phyloP scores from a whole-genome alignment of 2,113 vertebrate genomes.

The Hemibagrus wyckioides region DNA sequence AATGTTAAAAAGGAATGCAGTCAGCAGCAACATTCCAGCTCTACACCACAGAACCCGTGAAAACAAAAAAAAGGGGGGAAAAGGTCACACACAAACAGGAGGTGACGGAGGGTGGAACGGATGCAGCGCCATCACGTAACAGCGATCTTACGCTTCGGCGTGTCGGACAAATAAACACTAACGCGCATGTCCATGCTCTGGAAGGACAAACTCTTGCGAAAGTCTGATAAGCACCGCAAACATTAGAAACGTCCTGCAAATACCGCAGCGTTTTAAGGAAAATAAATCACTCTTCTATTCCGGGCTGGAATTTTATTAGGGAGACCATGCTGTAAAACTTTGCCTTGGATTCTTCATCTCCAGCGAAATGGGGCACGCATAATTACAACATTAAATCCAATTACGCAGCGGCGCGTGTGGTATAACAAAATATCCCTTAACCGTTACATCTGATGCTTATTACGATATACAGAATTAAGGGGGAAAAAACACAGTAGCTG shows the following conservation, averaged over 20 bases:
- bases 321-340: not conserved
- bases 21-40: constrained; percentile 34
- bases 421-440: not conserved
- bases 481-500: not conserved
- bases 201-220: not conserved
- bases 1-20: constrained; percentile 21
- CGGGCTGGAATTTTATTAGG: not conserved
- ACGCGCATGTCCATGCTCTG: no score
- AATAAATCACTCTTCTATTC: not conserved
- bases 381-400: not conserved
- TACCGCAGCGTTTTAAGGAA: not conserved
- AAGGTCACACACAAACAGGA: constrained; percentile 21
- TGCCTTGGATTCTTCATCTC: not conserved
- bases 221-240: not conserved
- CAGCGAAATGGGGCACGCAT: not conserved
- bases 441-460: not conserved
- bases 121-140: no score
- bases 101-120: not conserved
- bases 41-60: not conserved
- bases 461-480: not conserved
- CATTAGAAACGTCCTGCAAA: not conserved
- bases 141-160: not conserved
- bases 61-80: not conserved
- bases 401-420: not conserved
- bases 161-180: not conserved